phyloP scores from a whole-genome alignment of 1,140 invertebrate species.

The Drosophila subobscura region DNA sequence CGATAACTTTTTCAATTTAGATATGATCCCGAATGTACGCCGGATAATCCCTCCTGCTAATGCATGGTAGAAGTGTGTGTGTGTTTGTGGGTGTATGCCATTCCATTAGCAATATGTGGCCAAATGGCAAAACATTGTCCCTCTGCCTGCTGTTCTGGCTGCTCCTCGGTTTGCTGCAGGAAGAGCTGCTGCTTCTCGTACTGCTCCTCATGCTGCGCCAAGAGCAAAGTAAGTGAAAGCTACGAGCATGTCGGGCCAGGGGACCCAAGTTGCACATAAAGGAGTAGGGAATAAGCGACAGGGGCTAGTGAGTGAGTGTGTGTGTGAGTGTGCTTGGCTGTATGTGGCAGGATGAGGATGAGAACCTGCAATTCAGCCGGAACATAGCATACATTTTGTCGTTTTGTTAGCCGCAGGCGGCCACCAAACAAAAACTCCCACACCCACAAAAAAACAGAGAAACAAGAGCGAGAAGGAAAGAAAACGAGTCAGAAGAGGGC shows the following conservation, averaged over 20 bases:
- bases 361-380: constrained; percentile 76
- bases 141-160: constrained; percentile 12
- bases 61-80: constrained; percentile 21
- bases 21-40: constrained; percentile 51
- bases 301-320: background rate
- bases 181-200: no score
- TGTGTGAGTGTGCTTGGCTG: constrained; percentile 6
- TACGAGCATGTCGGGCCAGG: constrained; percentile 8
- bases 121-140: constrained; percentile 47
- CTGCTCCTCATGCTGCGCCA: no score
- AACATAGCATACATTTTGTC: constrained; percentile 76
- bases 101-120: constrained; percentile 49
- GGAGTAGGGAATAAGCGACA: constrained; percentile 37
- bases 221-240: constrained; percentile 28
- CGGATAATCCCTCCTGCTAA: constrained; percentile 29
- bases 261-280: constrained; percentile 29
- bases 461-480: background rate
- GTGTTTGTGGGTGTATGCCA: constrained; percentile 7
- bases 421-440: constrained; percentile 49
- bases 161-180: background rate
- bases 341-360: constrained; percentile 19
- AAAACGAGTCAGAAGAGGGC: no score
- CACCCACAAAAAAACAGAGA: constrained; percentile 3
- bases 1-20: constrained; percentile 56
- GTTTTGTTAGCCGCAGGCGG: constrained; percentile 64